phyloP scores from a whole-genome alignment of 2,113 vertebrate species.

The Pao palembangensis region DNA sequence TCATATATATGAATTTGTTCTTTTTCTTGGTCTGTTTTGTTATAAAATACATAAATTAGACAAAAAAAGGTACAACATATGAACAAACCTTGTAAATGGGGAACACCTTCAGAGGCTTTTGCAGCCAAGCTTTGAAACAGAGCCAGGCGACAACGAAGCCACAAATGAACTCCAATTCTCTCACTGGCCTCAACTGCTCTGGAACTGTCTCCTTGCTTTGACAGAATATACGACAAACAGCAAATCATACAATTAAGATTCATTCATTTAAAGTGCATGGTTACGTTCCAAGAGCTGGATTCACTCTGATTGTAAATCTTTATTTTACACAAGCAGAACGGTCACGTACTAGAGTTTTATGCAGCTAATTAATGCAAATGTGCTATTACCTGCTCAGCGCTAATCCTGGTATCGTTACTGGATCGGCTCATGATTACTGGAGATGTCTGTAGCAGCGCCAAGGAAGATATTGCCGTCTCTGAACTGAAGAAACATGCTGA shows the following conservation, averaged over 20 bases:
- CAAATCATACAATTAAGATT: too few species aligned
- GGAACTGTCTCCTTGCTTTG: slow-evolving; percentile 40
- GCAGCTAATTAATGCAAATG: background rate
- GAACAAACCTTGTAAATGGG: slow-evolving; percentile 58
- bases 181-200: slow-evolving; percentile 71
- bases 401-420: slow-evolving; percentile 1
- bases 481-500: slow-evolving; percentile 65
- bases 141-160: slow-evolving; percentile 80
- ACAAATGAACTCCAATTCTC: slow-evolving; percentile 72
- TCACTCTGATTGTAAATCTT: background rate
- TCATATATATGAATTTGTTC: background rate
- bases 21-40: background rate
- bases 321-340: background rate
- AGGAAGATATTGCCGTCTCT: slow-evolving; percentile 77
- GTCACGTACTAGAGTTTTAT: background rate
- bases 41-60: background rate
- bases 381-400: slow-evolving; percentile 29
- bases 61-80: slow-evolving; percentile 7
- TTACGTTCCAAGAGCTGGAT: too few species aligned
- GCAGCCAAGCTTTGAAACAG: slow-evolving; percentile 71
- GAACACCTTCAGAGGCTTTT: slow-evolving; percentile 63
- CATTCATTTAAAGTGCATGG: too few species aligned
- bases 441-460: slow-evolving; percentile 82
- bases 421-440: slow-evolving; percentile 56
- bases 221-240: too few species aligned